Base-by-base conservation (phyloP, 2,797 vertebrate species). In the Astyanax mexicanus region DNA sequence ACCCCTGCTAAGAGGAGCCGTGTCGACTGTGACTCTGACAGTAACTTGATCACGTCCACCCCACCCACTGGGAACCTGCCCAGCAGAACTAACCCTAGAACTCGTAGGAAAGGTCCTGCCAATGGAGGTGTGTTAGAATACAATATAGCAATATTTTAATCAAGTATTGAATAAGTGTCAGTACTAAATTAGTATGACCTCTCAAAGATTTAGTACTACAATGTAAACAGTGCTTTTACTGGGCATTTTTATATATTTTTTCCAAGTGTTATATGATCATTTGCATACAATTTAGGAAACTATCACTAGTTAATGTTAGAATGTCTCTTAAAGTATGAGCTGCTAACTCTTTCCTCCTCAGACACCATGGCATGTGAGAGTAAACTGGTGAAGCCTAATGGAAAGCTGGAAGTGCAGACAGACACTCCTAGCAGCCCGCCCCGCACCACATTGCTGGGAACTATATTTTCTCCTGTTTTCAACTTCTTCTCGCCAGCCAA, bases 1-100 rank as follows among this genome's bases (percentile, higher is more conserved):
- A 95, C 97, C 84, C 96, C 97, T 69, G 93, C 95, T 45, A 99
- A 98, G 87, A 96, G 95, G 85, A 98, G 96, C 91, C 94, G 96
- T 72, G 90, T 98, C 69, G 96, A 99, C 81, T 95, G 93, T 84
- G 95, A 95, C 75, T 92, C 95, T 35, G 96, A 98, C 74, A 91
- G 94, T 81, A 93, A 93, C 91, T 86, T 99, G 88, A 99, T 99
- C 79, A 94, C 95, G 79, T 99, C 98, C 86, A 95, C 96, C 8
- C 96, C 97, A 64, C 96, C 95, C 86, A 83, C 93, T 6, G 94
- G 94, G 87, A 95, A 95, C 79, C 95, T 96, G 84, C 91, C 96
- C 84, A 94, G 92, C 83, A 98, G 97, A 89, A 86, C 94, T 49
- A 90, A 96, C 72, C 90, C 96, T 49, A 93, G 96, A 84, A 95